phyloP scores from a whole-genome alignment of 2,888 invertebrate species.

The Junonia oenone region DNA sequence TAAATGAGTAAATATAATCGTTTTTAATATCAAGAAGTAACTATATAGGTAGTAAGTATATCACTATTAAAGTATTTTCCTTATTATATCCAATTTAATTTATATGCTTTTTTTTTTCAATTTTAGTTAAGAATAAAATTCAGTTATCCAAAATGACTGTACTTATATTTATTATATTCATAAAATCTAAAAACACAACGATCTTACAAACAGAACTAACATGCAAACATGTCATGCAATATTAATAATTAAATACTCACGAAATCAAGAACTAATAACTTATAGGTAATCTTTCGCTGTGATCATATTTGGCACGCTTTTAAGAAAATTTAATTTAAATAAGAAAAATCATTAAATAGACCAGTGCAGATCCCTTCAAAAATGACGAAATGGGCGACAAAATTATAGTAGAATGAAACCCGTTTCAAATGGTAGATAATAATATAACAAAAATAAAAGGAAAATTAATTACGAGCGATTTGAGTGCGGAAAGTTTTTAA shows the following conservation, averaged over 20 bases:
- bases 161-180: conserved; percentile 21
- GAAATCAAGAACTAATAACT: background rate
- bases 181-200: conserved; percentile 23
- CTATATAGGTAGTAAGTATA: too few species aligned
- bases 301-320: conserved; percentile 19
- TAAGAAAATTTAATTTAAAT: background rate
- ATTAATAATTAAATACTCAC: too few species aligned
- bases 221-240: conserved; percentile 26
- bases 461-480: too few species aligned
- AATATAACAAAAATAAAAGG: too few species aligned
- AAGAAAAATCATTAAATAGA: background rate
- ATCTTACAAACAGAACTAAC: conserved; percentile 20
- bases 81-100: too few species aligned
- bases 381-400: too few species aligned
- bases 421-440: too few species aligned
- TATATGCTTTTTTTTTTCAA: background rate
- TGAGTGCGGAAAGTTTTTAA: too few species aligned
- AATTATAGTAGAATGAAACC: too few species aligned
- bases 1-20: background rate
- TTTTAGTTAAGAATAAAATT: too few species aligned
- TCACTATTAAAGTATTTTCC: too few species aligned
- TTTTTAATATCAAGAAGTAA: background rate
- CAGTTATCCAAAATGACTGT: background rate
- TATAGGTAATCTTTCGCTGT: background rate
- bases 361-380: too few species aligned